Conservation (phyloP, 1,140 invertebrate species). For the Leptinotarsa undecemlineata region DNA sequence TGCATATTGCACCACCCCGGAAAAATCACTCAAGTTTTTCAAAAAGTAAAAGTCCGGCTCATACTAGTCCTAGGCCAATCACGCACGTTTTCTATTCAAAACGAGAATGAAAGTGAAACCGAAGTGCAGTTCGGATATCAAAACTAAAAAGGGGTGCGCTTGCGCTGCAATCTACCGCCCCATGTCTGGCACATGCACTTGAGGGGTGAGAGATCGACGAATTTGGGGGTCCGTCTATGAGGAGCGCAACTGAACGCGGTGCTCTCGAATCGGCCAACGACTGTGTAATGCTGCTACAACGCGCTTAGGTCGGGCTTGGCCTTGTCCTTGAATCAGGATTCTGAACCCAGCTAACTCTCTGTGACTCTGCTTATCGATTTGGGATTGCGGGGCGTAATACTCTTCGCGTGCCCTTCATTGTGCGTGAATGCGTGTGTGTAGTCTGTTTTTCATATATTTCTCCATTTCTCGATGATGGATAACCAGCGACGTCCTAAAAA, state of each 20-base stretch:
- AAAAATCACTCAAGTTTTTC: constrained; percentile 22
- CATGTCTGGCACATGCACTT: constrained; percentile 41
- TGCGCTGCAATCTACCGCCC: constrained; percentile 39
- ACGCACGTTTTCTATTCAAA: constrained; percentile 40
- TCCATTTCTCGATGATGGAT: background rate
- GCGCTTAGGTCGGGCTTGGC: constrained; percentile 44
- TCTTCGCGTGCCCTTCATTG: constrained; percentile 14
- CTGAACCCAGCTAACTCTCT: constrained; percentile 48
- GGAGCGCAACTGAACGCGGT: constrained; percentile 22
- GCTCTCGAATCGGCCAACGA: constrained; percentile 23
- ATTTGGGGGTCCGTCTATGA: constrained; percentile 19
- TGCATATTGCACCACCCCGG: constrained; percentile 42
- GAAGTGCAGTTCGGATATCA: constrained; percentile 44
- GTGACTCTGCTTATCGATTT: constrained; percentile 47
- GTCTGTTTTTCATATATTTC: constrained; percentile 1
- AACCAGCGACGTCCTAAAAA: background rate
- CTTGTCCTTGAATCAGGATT: constrained; percentile 57
- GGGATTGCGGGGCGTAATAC: constrained; percentile 14
- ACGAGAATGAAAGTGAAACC: constrained; percentile 51
- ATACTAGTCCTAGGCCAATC: background rate
- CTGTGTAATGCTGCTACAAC: constrained; percentile 27
- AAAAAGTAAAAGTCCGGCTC: constrained; percentile 20
- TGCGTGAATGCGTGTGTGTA: constrained; percentile 13
- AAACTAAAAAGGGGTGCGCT: constrained; percentile 43
- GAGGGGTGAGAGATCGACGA: constrained; percentile 28